Conservation (phyloP, 2,888 invertebrate species). For the Piscicola geometra region DNA sequence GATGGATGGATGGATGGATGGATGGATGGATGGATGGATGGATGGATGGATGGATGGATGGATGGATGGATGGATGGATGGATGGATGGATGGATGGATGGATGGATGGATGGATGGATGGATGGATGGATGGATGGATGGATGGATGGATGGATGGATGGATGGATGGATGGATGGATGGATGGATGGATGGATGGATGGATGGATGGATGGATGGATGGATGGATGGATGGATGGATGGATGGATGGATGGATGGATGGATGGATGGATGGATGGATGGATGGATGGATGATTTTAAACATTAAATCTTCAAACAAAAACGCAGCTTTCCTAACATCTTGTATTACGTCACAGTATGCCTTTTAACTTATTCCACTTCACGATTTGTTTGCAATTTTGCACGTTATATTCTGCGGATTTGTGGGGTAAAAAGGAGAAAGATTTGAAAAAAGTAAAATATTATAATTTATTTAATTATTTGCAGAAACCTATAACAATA, state of each 20-base stretch:
- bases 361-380: too few relatives aligned
- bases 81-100: constrained; percentile 4
- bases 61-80: constrained; percentile 4
- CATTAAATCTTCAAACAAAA: too few relatives aligned
- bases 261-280: neutral
- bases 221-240: constrained; percentile 23
- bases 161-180: constrained; percentile 1
- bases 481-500: too few relatives aligned
- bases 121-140: constrained; percentile 4
- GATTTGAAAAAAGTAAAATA: too few relatives aligned
- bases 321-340: too few relatives aligned
- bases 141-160: constrained; percentile 4
- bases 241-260: neutral
- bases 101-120: constrained; percentile 1
- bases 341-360: too few relatives aligned
- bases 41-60: constrained; percentile 4
- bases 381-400: too few relatives aligned
- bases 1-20: neutral
- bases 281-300: neutral
- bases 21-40: neutral
- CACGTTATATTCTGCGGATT: too few relatives aligned
- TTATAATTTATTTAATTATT: too few relatives aligned
- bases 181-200: constrained; percentile 18
- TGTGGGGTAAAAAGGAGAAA: too few relatives aligned
- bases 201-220: constrained; percentile 26